Conservation (phyloP, 1,140 invertebrate species). For the Maconellicoccus hirsutus region DNA sequence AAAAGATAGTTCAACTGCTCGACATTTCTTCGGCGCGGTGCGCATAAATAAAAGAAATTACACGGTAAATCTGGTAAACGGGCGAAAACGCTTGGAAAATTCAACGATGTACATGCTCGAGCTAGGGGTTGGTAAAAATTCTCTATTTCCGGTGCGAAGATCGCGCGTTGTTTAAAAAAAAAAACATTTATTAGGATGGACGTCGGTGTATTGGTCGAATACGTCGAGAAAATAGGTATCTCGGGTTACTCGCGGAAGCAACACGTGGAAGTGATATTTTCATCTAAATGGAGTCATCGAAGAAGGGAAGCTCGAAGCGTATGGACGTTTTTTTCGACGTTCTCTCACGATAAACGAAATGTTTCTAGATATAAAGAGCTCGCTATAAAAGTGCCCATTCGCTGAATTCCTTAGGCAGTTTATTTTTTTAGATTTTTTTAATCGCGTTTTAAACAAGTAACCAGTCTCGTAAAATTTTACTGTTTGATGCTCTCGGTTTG, state of each 20-base stretch:
- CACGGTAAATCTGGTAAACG: background rate
- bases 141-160: no score
- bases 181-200: background rate
- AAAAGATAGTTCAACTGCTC: background rate
- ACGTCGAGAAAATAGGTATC: background rate
- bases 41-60: constrained; percentile 9
- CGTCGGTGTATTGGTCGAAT: background rate
- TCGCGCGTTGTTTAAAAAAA: background rate
- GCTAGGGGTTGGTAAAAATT: no score
- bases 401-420: background rate
- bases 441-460: background rate
- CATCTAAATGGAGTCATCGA: background rate
- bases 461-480: background rate
- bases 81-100: background rate
- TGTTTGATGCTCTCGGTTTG: background rate
- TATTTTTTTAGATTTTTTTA: background rate
- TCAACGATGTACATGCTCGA: background rate
- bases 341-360: background rate
- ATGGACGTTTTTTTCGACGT: background rate
- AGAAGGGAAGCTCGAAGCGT: background rate
- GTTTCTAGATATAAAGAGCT: background rate
- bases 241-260: background rate
- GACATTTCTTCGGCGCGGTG: background rate
- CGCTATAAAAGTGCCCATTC: background rate
- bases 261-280: background rate